Conservation (phyloP, 2,888 invertebrate genomes). For the Torymus aiolomorphi region DNA sequence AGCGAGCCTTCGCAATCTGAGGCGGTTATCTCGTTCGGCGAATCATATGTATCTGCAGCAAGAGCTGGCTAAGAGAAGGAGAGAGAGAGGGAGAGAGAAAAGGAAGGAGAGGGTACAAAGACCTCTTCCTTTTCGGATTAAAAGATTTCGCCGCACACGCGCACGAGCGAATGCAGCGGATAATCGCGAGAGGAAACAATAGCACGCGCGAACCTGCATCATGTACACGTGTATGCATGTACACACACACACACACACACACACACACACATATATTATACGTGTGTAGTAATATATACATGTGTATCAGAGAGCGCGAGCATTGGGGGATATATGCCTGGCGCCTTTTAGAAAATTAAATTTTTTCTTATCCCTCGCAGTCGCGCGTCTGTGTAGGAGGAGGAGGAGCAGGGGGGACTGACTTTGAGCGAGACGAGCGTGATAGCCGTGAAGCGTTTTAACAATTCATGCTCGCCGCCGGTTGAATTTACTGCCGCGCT, state of each 20-base stretch:
- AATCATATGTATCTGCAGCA: slow-evolving; percentile 47
- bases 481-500: slow-evolving; percentile 43
- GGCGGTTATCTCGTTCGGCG: slow-evolving; percentile 55
- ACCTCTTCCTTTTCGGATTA: slow-evolving; percentile 50
- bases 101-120: slow-evolving; percentile 33
- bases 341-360: slow-evolving; percentile 56
- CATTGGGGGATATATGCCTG: slow-evolving; percentile 1
- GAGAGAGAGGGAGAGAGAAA: too few relatives aligned
- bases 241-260: background rate
- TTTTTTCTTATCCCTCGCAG: slow-evolving; percentile 19
- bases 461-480: slow-evolving; percentile 49
- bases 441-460: slow-evolving; percentile 43
- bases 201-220: background rate
- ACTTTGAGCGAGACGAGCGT: slow-evolving; percentile 21
- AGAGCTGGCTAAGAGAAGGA: too few relatives aligned
- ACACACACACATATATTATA: background rate
- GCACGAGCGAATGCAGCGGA: background rate
- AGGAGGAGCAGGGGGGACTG: background rate
- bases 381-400: background rate
- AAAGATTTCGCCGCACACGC: slow-evolving; percentile 46
- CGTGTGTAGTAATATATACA: too few relatives aligned
- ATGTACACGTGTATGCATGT: background rate
- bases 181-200: slow-evolving; percentile 3
- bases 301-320: too few relatives aligned
- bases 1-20: slow-evolving; percentile 51